Evolutionary conservation across 1,140 invertebrate species (phyloP), one percentile per base, ranked within the genome.

Genomic region (Penaeus japonicus): DNA sequence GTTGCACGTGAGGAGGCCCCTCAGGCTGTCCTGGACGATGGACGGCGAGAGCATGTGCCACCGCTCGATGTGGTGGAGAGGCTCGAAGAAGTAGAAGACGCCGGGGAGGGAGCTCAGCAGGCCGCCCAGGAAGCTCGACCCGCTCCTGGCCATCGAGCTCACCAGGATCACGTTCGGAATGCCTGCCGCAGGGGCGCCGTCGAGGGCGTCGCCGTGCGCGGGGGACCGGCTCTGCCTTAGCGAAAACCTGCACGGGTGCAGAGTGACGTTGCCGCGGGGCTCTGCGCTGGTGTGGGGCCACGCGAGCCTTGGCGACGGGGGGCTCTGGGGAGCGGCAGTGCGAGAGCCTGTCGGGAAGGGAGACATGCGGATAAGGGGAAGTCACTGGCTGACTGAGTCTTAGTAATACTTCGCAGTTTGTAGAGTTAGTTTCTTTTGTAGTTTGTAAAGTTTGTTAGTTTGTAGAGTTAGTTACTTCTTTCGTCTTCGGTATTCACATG

Each of bases 51-150:
- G 39, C 15, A 54, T 82, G 22, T 55, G 47, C 53, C 24, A 73
- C 4, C 20, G 39, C 53, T 82, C n/a, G 24, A 82, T n/a, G 54
- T 82, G 57, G 24, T 57, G 32, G 24, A 82, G 32, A 1, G 79
- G 79, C 24, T 82, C 79, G 54, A 82, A 82, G 79, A 27, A 82
- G 54, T 82, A 82, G 22, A 82, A 82, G n/a, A 82, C 79, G 22
- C 79, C 24, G 53, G 79, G 53, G 15, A 55, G 39, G 27, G 79
- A 47, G 57, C 39, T 55, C 47, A 82, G 39, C 54, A 82, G 53
- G 22, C 54, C 79, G 10, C 39, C 79, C 10, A 82, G 53, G 53
- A 82, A 82, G 15, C 39, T 82, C 12, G 79, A 82, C 1, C 79
- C 79, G 4, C 79, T 82, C 54, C 79, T 47, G 24, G 47, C 79